phyloP scores from a whole-genome alignment of 2,113 vertebrate species.

The Laterallus jamaicensis region DNA sequence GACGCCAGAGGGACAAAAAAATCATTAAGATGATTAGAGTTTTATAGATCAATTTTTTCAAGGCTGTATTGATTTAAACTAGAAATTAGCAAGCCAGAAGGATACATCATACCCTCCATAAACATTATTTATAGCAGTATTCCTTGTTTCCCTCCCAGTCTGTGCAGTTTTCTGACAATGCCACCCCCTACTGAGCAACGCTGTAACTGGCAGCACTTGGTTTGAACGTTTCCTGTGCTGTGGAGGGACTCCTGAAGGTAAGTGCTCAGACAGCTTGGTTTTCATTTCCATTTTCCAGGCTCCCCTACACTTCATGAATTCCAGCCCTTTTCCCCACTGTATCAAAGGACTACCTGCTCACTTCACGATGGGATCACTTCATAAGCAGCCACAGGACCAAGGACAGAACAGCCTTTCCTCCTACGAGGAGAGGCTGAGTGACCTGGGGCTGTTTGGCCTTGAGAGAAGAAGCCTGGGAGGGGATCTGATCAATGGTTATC shows the following conservation, averaged over 20 bases:
- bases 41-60: constrained; percentile 17
- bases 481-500: no score
- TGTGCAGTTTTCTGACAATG: not conserved
- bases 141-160: not conserved
- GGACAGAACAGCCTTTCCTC: not conserved
- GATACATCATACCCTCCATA: not conserved
- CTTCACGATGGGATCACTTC: not conserved
- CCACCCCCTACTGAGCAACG: not conserved
- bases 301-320: not conserved
- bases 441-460: no score
- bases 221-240: not conserved
- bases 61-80: constrained; percentile 23
- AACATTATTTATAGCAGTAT: constrained; percentile 13
- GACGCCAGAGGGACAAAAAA: accelerated
- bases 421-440: no score
- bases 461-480: no score
- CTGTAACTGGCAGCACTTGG: not conserved
- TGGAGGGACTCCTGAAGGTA: not conserved
- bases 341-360: not conserved
- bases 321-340: not conserved
- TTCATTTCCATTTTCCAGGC: not conserved
- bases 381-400: not conserved
- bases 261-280: not conserved
- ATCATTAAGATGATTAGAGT: not conserved
- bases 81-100: constrained; percentile 19